Conservation (phyloP, 2,113 vertebrate genomes). For the Motacilla tschutschensis region DNA sequence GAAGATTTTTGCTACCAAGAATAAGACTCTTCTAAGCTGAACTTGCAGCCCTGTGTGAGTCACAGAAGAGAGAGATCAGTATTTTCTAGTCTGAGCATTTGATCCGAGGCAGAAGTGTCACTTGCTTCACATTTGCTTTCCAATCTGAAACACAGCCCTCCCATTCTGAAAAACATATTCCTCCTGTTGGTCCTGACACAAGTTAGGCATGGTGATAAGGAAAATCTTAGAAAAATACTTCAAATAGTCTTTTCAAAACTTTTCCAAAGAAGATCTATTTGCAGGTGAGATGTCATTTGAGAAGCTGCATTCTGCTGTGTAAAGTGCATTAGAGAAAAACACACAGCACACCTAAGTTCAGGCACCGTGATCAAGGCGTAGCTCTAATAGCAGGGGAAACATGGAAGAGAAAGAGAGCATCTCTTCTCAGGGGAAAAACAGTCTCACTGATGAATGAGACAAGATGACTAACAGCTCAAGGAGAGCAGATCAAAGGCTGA, state of each 20-base stretch:
- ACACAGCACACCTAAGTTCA: background rate
- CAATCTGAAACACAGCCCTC: background rate
- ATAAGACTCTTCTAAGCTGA: background rate
- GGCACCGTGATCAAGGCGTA: background rate
- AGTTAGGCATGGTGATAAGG: background rate
- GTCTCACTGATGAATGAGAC: background rate
- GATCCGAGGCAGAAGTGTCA: accelerated
- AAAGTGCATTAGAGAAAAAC: background rate
- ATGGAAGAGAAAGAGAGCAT: background rate
- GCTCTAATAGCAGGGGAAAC: background rate
- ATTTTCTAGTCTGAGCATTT: background rate
- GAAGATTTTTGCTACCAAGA: background rate
- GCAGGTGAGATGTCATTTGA: background rate
- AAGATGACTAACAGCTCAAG: background rate
- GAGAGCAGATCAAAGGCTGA: background rate
- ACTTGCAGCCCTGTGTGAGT: background rate
- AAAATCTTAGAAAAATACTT: background rate
- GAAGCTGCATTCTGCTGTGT: background rate
- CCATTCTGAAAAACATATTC: background rate
- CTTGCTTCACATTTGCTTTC: background rate
- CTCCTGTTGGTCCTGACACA: background rate
- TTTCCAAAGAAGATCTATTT: background rate
- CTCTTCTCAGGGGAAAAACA: background rate
- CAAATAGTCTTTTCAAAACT: background rate
- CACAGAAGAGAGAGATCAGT: background rate